These are phyloP conservation scores for Nixonia krombeini DNA, from an alignment of 1,140 invertebrate species.

Conservation along the genomic window DNA sequence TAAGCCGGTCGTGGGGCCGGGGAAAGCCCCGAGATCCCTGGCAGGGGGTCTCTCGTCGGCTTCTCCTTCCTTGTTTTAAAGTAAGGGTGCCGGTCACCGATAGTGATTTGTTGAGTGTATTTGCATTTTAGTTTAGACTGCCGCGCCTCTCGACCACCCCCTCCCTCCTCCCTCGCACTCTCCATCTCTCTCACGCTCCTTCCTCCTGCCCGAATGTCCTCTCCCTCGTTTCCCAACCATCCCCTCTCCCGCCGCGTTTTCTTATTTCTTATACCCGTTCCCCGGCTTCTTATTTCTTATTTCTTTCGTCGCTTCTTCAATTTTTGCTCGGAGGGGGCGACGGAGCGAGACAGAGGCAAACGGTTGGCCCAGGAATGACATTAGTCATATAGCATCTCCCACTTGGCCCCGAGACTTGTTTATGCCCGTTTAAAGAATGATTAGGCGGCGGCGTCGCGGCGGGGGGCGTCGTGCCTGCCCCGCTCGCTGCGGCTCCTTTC, in stretches of 20 bases:
- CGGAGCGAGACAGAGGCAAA: slow-evolving; percentile 36
- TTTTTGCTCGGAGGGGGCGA: slow-evolving; percentile 44
- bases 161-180: slow-evolving; percentile 23
- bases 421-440: slow-evolving; percentile 73
- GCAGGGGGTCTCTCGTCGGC: slow-evolving; percentile 67
- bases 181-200: slow-evolving; percentile 21
- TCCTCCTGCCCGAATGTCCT: slow-evolving; percentile 20
- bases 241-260: slow-evolving; percentile 4
- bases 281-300: slow-evolving; percentile 41
- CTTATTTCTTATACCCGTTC: slow-evolving; percentile 24
- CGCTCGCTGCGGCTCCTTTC: slow-evolving; percentile 5
- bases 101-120: slow-evolving; percentile 71
- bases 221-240: slow-evolving; percentile 14
- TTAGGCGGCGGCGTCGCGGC: slow-evolving; percentile 66
- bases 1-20: slow-evolving; percentile 56
- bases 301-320: slow-evolving; percentile 51
- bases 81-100: slow-evolving; percentile 70
- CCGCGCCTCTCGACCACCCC: slow-evolving; percentile 51
- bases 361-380: slow-evolving; percentile 64
- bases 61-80: slow-evolving; percentile 67
- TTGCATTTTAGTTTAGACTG: slow-evolving; percentile 72
- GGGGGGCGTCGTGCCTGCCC: slow-evolving; percentile 53
- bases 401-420: slow-evolving; percentile 63
- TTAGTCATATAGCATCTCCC: slow-evolving; percentile 64
- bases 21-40: slow-evolving; percentile 63